Percentiles rank a stretch among this genome's conserved stretches.
phyloP scores from a whole-genome alignment of 2,888 invertebrate genomes.

The Trachelus stipa region DNA sequence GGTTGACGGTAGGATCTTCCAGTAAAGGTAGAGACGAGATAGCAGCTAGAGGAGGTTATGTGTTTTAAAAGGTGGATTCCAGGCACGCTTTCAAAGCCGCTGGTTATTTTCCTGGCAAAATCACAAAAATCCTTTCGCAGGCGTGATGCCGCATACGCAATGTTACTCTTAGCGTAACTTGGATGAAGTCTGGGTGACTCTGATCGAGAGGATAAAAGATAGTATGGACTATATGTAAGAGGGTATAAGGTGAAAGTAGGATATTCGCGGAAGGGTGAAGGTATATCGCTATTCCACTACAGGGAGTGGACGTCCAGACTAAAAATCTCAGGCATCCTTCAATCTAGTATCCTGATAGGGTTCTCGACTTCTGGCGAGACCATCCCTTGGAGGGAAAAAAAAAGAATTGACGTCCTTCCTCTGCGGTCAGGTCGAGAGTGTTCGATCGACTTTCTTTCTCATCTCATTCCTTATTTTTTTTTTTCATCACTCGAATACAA shows the following conservation, averaged over 20 bases:
- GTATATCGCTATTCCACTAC: neutral
- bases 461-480: neutral
- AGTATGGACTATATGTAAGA: neutral
- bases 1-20: neutral
- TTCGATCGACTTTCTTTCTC: neutral
- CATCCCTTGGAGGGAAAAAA: neutral
- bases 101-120: constrained; percentile 25
- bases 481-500: neutral
- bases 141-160: constrained; percentile 26
- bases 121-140: constrained; percentile 25
- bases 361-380: neutral
- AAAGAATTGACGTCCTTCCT: neutral
- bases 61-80: constrained; percentile 17
- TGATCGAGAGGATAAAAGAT: neutral
- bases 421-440: neutral
- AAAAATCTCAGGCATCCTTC: neutral
- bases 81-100: constrained; percentile 22
- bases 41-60: constrained; percentile 2
- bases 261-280: neutral
- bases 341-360: neutral
- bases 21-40: neutral
- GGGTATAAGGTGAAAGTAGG: neutral
- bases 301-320: neutral
- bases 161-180: constrained; percentile 16
- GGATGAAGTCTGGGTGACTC: neutral